Evolutionary conservation across 1,140 invertebrate genomes (phyloP).

Genomic region (Drepana arcuata): DNA sequence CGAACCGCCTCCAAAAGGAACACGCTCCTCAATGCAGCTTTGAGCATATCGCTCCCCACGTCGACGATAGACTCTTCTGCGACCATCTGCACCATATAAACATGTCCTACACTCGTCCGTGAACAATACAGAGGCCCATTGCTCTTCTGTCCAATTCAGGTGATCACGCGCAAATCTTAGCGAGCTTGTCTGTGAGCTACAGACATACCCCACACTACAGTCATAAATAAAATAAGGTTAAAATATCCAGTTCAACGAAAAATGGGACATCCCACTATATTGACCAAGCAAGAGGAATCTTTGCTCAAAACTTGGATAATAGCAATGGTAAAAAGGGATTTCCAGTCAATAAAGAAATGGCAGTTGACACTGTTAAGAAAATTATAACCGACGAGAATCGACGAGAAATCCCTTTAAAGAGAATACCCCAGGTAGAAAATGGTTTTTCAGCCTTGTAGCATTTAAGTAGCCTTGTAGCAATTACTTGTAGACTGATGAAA

Average conservation of each 20-base stretch:
- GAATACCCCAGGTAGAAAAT: slow-evolving; percentile 13
- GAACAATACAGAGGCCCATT: too few relatives aligned
- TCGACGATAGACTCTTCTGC: too few relatives aligned
- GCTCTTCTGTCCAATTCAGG: too few relatives aligned
- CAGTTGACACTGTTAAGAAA: slow-evolving; percentile 15
- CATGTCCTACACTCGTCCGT: too few relatives aligned
- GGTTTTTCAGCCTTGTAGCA: slow-evolving; percentile 10
- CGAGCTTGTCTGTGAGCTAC: too few relatives aligned
- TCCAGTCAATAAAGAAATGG: slow-evolving; percentile 17
- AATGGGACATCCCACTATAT: slow-evolving; percentile 13
- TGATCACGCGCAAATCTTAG: too few relatives aligned
- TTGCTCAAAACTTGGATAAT: slow-evolving; percentile 15
- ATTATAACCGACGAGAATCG: slow-evolving; percentile 14
- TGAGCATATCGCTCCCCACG: too few relatives aligned
- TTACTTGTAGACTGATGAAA: too few relatives aligned
- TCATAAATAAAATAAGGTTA: slow-evolving; percentile 4
- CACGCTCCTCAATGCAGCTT: too few relatives aligned
- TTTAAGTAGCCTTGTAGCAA: too few relatives aligned
- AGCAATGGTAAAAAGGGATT: slow-evolving; percentile 14
- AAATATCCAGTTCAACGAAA: slow-evolving; percentile 9
- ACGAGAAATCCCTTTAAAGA: slow-evolving; percentile 15
- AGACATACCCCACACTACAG: slow-evolving; percentile 6
- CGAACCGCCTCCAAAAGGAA: too few relatives aligned
- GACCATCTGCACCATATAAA: too few relatives aligned
- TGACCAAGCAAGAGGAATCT: slow-evolving; percentile 11